Percentiles rank a stretch among this genome's conserved stretches.
Evolutionary conservation across 2,888 invertebrate species (phyloP).

Genomic region (Spodoptera littoralis): DNA sequence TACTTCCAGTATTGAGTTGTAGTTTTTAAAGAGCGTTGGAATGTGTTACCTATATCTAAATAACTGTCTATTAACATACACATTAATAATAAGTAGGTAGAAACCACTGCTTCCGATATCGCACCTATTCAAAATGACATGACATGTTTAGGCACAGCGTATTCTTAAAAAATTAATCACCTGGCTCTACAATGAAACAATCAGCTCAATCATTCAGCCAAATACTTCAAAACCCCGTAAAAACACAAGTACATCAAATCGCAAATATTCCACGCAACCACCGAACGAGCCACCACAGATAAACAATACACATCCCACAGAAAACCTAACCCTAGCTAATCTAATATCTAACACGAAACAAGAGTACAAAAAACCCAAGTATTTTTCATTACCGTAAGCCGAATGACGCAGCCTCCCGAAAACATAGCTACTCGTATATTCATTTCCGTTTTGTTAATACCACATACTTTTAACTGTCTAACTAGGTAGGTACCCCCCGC

Average conservation of each 20-base stretch:
- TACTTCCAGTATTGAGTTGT: neutral
- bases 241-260: neutral
- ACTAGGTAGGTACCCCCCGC: conserved; percentile 79
- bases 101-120: too few species aligned
- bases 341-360: conserved; percentile 46
- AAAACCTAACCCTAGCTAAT: conserved; percentile 36
- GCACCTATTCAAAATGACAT: too few species aligned
- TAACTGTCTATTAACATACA: too few species aligned
- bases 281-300: neutral
- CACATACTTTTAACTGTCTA: conserved; percentile 89
- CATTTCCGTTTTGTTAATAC: conserved; percentile 89
- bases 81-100: too few species aligned
- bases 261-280: neutral
- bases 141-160: too few species aligned
- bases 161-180: too few species aligned
- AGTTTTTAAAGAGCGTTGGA: neutral
- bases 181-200: too few species aligned
- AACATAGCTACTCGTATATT: conserved; percentile 86
- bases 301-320: neutral
- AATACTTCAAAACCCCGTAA: too few species aligned
- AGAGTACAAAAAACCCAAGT: conserved; percentile 76
- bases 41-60: too few species aligned
- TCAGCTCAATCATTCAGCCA: too few species aligned
- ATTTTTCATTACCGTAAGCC: conserved; percentile 87
- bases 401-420: conserved; percentile 84